Evolutionary conservation across 2,888 invertebrate genomes (phyloP).

Genomic region (Scaptomyza flava): DNA sequence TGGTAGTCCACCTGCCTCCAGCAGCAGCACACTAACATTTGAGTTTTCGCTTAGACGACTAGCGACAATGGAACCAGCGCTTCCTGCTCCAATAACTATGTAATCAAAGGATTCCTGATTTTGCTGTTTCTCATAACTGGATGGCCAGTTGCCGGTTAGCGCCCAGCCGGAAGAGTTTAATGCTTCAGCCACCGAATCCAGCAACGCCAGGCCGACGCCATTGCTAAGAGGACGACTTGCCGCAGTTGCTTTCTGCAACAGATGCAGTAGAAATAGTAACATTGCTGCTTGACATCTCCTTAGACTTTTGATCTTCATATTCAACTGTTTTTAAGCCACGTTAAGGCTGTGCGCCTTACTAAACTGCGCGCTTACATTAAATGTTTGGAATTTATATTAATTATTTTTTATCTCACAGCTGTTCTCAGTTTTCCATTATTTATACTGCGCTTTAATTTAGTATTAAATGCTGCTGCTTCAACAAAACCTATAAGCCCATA

Average conservation of each 20-base stretch:
- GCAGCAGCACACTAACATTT: conserved; percentile 89
- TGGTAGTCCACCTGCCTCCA: conserved; percentile 91
- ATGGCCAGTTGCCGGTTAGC: conserved; percentile 86
- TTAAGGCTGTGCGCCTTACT: conserved; percentile 2
- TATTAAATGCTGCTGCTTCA: not conserved
- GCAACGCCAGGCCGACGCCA: conserved; percentile 54
- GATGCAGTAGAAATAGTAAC: not conserved
- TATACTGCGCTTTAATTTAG: not conserved
- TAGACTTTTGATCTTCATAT: conserved; percentile 24
- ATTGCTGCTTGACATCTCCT: conserved; percentile 11
- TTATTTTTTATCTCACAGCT: not conserved
- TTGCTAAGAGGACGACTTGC: conserved; percentile 27
- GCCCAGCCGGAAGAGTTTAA: conserved; percentile 82
- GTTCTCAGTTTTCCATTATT: not conserved
- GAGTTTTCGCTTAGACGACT: conserved; percentile 89
- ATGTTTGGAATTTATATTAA: not conserved
- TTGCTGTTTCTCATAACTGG: not conserved
- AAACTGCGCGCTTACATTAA: conserved; percentile 2
- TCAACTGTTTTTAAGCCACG: conserved; percentile 23
- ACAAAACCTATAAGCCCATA: not conserved
- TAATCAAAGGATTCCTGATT: conserved; percentile 85
- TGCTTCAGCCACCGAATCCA: conserved; percentile 51
- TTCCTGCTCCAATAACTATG: conserved; percentile 87
- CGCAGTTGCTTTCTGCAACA: not conserved
- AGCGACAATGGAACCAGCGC: conserved; percentile 87